phyloP scores from a whole-genome alignment of 2,888 invertebrate genomes.

The Agonopterix heracliana region DNA sequence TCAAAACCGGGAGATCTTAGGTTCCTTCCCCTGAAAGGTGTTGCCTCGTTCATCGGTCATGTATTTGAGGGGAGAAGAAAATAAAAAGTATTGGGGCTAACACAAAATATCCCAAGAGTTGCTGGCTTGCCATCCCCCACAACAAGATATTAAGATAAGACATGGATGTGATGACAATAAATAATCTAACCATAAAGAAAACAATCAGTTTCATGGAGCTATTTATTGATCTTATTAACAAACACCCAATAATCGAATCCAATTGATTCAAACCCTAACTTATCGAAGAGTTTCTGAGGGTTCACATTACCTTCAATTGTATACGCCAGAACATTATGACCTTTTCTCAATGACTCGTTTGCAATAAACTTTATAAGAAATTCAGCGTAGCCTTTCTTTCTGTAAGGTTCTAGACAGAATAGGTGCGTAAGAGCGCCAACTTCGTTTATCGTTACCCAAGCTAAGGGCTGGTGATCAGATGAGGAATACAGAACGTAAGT shows the following conservation, averaged over 20 bases:
- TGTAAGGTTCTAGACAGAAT: constrained; percentile 26
- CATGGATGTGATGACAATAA: no score
- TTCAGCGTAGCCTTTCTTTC: constrained; percentile 31
- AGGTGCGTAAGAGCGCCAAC: constrained; percentile 27
- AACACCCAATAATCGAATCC: constrained; percentile 19
- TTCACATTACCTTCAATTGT: constrained; percentile 20
- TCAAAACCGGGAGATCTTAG: no score
- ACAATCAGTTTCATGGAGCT: not conserved
- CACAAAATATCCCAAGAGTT: no score
- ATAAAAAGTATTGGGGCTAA: no score
- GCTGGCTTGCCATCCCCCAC: no score
- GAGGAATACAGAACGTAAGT: constrained; percentile 24
- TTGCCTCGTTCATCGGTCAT: no score
- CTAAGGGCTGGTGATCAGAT: constrained; percentile 17
- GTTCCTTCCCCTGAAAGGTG: no score
- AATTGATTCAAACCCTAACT: constrained; percentile 21
- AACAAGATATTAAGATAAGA: no score
- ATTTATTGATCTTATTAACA: not conserved
- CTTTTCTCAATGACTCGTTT: constrained; percentile 22
- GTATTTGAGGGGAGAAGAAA: no score
- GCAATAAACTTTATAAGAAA: constrained; percentile 21
- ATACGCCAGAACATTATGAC: constrained; percentile 20
- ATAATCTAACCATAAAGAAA: no score
- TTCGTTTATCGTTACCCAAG: constrained; percentile 29
- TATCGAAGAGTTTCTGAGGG: constrained; percentile 22